These are phyloP conservation scores for Agrotis clavis DNA, from an alignment of 2,888 invertebrate genomes.

Conservation along the genomic window DNA sequence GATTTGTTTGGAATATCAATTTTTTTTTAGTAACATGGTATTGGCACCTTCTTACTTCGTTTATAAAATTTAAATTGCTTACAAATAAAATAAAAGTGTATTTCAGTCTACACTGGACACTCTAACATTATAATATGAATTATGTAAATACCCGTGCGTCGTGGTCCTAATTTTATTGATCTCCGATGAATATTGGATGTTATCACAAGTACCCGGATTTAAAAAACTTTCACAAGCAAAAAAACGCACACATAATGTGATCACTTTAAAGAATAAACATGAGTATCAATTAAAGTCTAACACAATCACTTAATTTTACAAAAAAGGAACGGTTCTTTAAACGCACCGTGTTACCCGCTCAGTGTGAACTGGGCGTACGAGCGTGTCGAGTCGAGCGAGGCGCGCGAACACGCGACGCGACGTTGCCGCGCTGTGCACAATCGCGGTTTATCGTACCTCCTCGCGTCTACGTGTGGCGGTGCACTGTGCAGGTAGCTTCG, in stretches of 20 bases:
- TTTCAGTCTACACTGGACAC: too few species aligned
- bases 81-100: too few species aligned
- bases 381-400: conserved; percentile 38
- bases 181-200: too few species aligned
- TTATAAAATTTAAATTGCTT: background rate
- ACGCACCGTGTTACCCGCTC: background rate
- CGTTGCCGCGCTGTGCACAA: conserved; percentile 65
- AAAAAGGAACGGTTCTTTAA: background rate
- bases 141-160: too few species aligned
- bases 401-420: conserved; percentile 65
- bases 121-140: too few species aligned
- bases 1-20: background rate
- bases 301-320: background rate
- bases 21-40: too few species aligned
- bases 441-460: conserved; percentile 43
- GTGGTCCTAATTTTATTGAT: too few species aligned
- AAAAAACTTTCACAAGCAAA: too few species aligned
- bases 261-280: background rate
- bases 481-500: background rate
- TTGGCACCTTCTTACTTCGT: background rate
- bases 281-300: background rate
- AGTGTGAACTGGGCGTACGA: conserved; percentile 21
- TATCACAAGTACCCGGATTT: too few species aligned
- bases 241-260: background rate
- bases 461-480: conserved; percentile 5